Conservation (phyloP, 2,888 invertebrate genomes). For the Drosophila recens region DNA sequence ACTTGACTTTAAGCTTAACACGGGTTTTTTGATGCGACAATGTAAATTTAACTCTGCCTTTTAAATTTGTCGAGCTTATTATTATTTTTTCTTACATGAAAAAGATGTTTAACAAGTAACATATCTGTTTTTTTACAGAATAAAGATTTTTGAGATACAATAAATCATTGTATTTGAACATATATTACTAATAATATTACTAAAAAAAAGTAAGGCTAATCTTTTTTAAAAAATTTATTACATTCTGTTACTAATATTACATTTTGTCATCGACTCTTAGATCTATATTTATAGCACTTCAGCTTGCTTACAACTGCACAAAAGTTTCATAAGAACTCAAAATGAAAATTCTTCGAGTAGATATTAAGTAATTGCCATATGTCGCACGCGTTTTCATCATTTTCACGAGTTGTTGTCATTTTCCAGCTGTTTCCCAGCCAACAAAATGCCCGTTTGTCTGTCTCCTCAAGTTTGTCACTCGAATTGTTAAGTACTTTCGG, state of each 20-base stretch:
- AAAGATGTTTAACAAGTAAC: no score
- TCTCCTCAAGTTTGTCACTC: not conserved
- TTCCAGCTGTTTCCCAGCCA: slow-evolving; percentile 21
- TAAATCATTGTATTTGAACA: no score
- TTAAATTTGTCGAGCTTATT: not conserved
- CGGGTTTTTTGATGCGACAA: slow-evolving; percentile 9
- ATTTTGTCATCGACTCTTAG: not conserved
- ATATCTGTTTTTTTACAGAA: no score
- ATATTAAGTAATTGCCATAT: slow-evolving; percentile 20
- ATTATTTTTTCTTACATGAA: not conserved
- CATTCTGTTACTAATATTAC: not conserved
- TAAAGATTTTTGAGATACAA: no score
- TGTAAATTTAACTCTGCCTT: not conserved
- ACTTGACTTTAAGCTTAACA: slow-evolving; percentile 30
- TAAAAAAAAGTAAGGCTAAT: no score
- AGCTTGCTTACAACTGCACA: not conserved
- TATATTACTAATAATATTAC: no score
- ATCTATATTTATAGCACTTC: not conserved
- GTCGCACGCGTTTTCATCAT: slow-evolving; percentile 12
- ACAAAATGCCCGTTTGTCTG: slow-evolving; percentile 3
- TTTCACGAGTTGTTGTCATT: slow-evolving; percentile 19
- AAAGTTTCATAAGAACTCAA: slow-evolving; percentile 10
- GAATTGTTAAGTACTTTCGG: slow-evolving; percentile 12
- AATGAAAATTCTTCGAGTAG: slow-evolving; percentile 6
- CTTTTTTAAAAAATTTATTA: no score